Percentiles rank a stretch among this genome's conserved stretches.
These are phyloP conservation scores for Ondatra zibethicus DNA, from an alignment of 2,113 vertebrate species.

Conservation along the genomic window DNA sequence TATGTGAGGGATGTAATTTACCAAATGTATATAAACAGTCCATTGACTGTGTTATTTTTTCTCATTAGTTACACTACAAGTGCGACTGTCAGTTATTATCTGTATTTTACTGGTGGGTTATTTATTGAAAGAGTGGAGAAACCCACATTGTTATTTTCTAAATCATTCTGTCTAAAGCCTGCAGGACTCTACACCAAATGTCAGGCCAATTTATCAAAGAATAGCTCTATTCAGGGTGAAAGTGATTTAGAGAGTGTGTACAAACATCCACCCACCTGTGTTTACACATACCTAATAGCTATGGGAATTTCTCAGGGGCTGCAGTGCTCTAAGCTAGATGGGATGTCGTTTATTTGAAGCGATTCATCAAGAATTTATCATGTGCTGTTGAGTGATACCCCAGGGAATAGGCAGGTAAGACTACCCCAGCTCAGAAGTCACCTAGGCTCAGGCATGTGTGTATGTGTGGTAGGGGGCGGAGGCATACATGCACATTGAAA, in stretches of 20 bases:
- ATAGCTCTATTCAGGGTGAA: slow-evolving; percentile 59
- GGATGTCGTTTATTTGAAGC: neutral
- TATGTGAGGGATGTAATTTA: slow-evolving; percentile 73
- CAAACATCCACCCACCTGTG: slow-evolving; percentile 54
- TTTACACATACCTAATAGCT: neutral
- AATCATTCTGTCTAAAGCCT: slow-evolving; percentile 78
- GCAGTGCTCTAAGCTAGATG: neutral
- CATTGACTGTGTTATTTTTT: slow-evolving; percentile 79
- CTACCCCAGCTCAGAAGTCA: neutral
- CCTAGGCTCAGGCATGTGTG: neutral
- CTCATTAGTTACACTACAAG: slow-evolving; percentile 81
- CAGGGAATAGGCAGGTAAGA: neutral
- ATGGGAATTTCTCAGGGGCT: neutral
- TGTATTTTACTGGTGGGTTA: slow-evolving; percentile 78
- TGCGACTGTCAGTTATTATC: slow-evolving; percentile 79
- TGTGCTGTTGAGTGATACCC: neutral
- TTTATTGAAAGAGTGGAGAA: slow-evolving; percentile 77
- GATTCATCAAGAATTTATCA: neutral
- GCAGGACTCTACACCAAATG: slow-evolving; percentile 78
- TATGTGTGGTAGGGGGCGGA: neutral
- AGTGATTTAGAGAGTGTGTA: slow-evolving; percentile 64
- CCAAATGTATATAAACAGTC: slow-evolving; percentile 77
- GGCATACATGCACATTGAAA: neutral
- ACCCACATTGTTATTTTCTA: slow-evolving; percentile 75
- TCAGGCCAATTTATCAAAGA: slow-evolving; percentile 80